A percentile compares a stretch with the other conserved stretches of the same genome.
phyloP scores from a whole-genome alignment of 2,888 invertebrate species.

The Leptopilina myrica region DNA sequence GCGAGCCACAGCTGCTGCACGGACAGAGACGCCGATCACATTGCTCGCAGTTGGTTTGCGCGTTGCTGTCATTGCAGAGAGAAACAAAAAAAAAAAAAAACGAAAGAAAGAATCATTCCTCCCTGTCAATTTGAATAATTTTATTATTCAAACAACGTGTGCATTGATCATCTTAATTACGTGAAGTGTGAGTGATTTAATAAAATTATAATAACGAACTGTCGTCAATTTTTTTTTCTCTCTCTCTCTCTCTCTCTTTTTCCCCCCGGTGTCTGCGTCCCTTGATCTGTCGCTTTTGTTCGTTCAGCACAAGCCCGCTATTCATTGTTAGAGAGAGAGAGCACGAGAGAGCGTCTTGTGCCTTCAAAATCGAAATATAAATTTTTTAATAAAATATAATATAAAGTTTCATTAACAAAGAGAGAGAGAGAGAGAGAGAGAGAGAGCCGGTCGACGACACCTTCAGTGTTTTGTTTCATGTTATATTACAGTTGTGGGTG shows the following conservation, averaged over 20 bases:
- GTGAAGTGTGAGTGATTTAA: conserved; percentile 4
- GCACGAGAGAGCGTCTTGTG: conserved; percentile 9
- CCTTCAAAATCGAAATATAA: conserved; percentile 13
- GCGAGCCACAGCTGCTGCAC: conserved; percentile 57
- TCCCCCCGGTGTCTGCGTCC: not conserved
- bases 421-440: not conserved
- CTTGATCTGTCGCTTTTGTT: conserved; percentile 49
- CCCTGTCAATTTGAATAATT: conserved; percentile 24
- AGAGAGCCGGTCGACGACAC: conserved; percentile 1
- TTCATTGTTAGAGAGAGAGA: conserved; percentile 45
- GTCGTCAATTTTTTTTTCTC: conserved; percentile 7
- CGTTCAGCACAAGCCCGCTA: conserved; percentile 52
- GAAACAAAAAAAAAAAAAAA: no score
- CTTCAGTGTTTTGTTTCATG: conserved; percentile 15
- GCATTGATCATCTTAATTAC: not conserved
- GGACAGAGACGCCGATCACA: conserved; percentile 48
- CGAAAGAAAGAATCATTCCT: conserved; percentile 21
- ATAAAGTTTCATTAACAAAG: not conserved
- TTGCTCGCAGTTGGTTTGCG: conserved; percentile 21
- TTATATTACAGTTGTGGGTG: conserved; percentile 18
- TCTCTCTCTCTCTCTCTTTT: conserved; percentile 33
- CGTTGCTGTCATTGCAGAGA: conserved; percentile 37
- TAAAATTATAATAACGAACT: not conserved
- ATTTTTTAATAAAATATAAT: no score
- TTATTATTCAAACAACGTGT: not conserved